Base-by-base conservation (phyloP, 1,140 invertebrate genomes). In the Tetragnatha versicolor region DNA sequence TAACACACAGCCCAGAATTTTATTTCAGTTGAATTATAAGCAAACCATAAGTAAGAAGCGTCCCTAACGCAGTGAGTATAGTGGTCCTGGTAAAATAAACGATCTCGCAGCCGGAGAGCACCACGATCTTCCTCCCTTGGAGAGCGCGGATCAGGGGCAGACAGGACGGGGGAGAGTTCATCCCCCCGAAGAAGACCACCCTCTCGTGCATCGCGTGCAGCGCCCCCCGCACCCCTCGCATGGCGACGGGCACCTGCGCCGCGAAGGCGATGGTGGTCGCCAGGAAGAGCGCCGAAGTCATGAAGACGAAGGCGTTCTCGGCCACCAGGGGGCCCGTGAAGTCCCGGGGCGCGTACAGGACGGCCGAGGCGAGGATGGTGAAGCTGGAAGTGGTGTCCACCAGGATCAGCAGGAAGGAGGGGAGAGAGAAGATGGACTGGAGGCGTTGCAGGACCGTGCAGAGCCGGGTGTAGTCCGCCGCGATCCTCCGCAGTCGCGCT, bases 351-450 rank as follows among this genome's bases (percentile, higher is more conserved):
- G 9, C 31, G 29, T 60, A 60, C 12, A 60, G 27, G 10, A 60
- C n/a, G 29, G 69, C 35, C 2, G 69, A 73, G 5, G 69, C 69
- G 6, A 73, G 12, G 20, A 73, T 58, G 12, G 69, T 73, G 9
- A 73, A 73, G 47, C 69, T 73, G 53, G 69, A 73, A 33, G 45
- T 73, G 10, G 53, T 35, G 35, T 73, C 69, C 9, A 60, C 31
- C 2, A 73, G 22, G 22, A 29, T 45, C 29, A 73, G 12, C 25
- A 73, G 25, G 33, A 73, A 73, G 3, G 69, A 29, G 2, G 69
- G 69, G 0, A 60, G 10, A 12, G 69, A 73, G 45, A 73, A 73
- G 3, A 60, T 25, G 22, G 20, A 47, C 33, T 73, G 69, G 3
- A 73, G 20, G 5, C 29, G 20, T 12, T 73, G 53, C 5, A 73